These are phyloP conservation scores for Atethmia centrago DNA, from an alignment of 2,888 invertebrate genomes.

Conservation along the genomic window DNA sequence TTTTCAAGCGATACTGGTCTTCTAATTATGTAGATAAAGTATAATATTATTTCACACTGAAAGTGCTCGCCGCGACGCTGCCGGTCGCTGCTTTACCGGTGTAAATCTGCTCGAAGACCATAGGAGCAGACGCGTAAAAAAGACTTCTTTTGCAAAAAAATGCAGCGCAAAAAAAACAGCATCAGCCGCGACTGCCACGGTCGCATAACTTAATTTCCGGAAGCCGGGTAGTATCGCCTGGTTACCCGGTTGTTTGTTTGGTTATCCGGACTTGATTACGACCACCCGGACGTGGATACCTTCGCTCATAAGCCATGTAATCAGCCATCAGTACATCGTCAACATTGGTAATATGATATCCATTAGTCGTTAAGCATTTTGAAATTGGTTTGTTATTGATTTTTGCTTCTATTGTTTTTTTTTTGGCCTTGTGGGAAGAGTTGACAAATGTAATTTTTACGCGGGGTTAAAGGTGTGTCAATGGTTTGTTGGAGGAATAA, in stretches of 20 bases:
- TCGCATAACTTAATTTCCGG: slow-evolving; percentile 65
- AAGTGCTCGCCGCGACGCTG: too few relatives aligned
- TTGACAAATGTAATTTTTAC: slow-evolving; percentile 18
- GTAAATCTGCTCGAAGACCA: not conserved
- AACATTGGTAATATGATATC: slow-evolving; percentile 73
- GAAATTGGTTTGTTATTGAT: slow-evolving; percentile 67
- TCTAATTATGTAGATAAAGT: too few relatives aligned
- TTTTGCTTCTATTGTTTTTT: slow-evolving; percentile 52
- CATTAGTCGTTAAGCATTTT: slow-evolving; percentile 69
- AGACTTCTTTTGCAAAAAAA: slow-evolving; percentile 31
- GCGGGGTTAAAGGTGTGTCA: slow-evolving; percentile 11
- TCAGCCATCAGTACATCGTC: slow-evolving; percentile 69
- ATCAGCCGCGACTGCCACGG: slow-evolving; percentile 40
- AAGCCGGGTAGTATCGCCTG: slow-evolving; percentile 47
- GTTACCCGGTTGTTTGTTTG: slow-evolving; percentile 60
- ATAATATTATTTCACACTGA: too few relatives aligned
- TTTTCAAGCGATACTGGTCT: too few relatives aligned
- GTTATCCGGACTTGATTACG: slow-evolving; percentile 68
- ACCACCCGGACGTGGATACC: slow-evolving; percentile 50
- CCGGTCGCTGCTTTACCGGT: too few relatives aligned
- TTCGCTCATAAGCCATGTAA: slow-evolving; percentile 63
- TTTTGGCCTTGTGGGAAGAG: slow-evolving; percentile 31
- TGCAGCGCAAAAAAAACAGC: slow-evolving; percentile 34
- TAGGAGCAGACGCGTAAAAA: slow-evolving; percentile 10
- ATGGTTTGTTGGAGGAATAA: not conserved